phyloP scores from a whole-genome alignment of 1,140 invertebrate species.

The Calliopsis andreniformis region DNA sequence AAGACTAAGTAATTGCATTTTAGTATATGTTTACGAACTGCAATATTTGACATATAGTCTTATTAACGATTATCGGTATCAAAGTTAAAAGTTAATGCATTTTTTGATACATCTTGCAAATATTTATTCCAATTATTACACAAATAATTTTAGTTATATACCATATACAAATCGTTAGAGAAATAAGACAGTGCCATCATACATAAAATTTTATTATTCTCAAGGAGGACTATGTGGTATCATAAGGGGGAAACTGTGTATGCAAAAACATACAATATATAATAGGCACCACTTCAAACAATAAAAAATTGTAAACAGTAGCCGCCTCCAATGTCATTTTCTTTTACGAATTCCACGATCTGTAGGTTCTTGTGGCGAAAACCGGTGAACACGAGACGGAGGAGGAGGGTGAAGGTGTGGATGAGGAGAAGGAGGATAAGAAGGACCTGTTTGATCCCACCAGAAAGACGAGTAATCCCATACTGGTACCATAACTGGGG shows the following conservation, averaged over 20 bases:
- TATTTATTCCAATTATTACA: slow-evolving; percentile 21
- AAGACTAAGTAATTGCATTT: slow-evolving; percentile 19
- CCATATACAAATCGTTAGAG: neutral
- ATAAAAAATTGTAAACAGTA: slow-evolving; percentile 72
- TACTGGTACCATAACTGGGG: slow-evolving; percentile 66
- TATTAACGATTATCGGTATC: slow-evolving; percentile 20
- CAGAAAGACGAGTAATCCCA: slow-evolving; percentile 67
- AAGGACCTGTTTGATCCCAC: slow-evolving; percentile 69
- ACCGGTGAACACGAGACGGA: slow-evolving; percentile 54
- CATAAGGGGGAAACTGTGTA: slow-evolving; percentile 71
- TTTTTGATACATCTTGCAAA: slow-evolving; percentile 4
- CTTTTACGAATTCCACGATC: slow-evolving; percentile 70
- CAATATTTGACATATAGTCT: slow-evolving; percentile 3
- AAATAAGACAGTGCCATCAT: slow-evolving; percentile 49
- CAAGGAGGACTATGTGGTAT: slow-evolving; percentile 68
- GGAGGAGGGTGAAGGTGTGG: slow-evolving; percentile 47
- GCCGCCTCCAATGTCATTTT: slow-evolving; percentile 75
- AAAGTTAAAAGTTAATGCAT: slow-evolving; percentile 29
- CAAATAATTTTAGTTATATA: slow-evolving; percentile 13
- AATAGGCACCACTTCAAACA: slow-evolving; percentile 78
- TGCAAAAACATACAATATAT: slow-evolving; percentile 74
- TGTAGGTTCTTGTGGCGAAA: slow-evolving; percentile 55
- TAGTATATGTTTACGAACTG: slow-evolving; percentile 15
- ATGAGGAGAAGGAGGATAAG: slow-evolving; percentile 56
- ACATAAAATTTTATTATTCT: slow-evolving; percentile 40